Evolutionary conservation across 2,797 vertebrate genomes (phyloP), one percentile per base, ranked within the genome.

Genomic region (Esox lucius): DNA sequence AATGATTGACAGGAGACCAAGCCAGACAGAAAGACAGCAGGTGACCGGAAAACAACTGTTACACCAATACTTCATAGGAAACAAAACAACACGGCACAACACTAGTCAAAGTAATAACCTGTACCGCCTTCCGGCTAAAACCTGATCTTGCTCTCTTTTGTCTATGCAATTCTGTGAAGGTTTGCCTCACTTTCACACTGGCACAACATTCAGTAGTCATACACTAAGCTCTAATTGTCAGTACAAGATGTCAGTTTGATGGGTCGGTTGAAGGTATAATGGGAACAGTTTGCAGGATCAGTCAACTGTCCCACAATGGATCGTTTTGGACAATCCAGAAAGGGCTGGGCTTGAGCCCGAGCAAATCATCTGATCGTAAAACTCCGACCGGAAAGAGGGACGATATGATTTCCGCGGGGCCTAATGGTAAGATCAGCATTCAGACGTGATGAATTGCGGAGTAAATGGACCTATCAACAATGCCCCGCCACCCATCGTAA

Each of bases 131-230:
- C 65, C 5, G 7, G 26, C 5, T 6, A 3, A 8, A 1, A 59
- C n/a, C 56, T 59, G 56, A 26, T 33, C 28, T 13, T 33, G 17
- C 33, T 4, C 13, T 19, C 7, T 33, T 13, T 12, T 26, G 59
- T 62, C 8, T 5, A 13, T 31, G 28, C 4, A 65, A 17, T 17
- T 65, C 13, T 28, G 22, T 62, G 64, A 31, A 65, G 42, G 11
- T 46, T 4, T 46, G 42, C 12, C 42, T 65, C 5, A 28, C 17
- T 28, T 31, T 28, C 28, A 31, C 62, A 6, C 4, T 1, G 26
- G 16, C 62, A 33, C 28, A 65, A 65, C 28, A 65, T 65, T 65
- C 62, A 65, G 62, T 65, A 31, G 62, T 33, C 62, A 31, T 64
- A 15, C 33, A 2, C 5, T 33, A 7, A 17, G 15, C 28, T 31